Evolutionary conservation across 2,113 vertebrate genomes (phyloP).

Genomic region (Xenus cinereus): DNA sequence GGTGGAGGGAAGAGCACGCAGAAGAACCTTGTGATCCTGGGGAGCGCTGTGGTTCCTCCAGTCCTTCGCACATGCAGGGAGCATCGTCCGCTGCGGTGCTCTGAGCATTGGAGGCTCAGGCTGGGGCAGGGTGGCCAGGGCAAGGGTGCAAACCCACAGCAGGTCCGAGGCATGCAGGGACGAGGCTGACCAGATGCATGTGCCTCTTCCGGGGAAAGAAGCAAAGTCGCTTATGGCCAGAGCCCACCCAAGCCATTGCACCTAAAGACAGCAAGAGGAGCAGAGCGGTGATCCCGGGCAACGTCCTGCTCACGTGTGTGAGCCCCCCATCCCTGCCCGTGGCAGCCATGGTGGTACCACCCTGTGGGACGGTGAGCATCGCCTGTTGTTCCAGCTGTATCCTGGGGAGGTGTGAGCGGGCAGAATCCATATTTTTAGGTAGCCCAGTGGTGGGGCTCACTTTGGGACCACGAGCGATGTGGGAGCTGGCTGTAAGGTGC

Average conservation of each 20-base stretch:
- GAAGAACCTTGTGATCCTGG: not conserved
- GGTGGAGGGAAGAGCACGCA: not conserved
- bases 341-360: not conserved
- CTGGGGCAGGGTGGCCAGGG: too few relatives aligned
- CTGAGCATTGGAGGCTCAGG: not conserved
- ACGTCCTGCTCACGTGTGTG: not conserved
- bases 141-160: fast-evolving
- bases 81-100: not conserved
- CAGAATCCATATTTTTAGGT: not conserved
- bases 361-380: fast-evolving
- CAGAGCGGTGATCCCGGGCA: too few relatives aligned
- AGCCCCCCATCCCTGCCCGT: fast-evolving
- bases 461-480: fast-evolving
- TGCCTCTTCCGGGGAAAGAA: not conserved
- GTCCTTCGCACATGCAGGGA: fast-evolving
- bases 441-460: not conserved
- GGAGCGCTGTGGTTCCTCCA: fast-evolving
- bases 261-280: not conserved
- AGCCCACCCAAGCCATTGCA: fast-evolving
- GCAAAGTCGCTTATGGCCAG: not conserved
- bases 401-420: not conserved
- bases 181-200: fast-evolving
- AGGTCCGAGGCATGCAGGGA: fast-evolving
- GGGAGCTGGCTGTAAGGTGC: not conserved
- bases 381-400: not conserved